Evolutionary conservation across 1,140 invertebrate species (phyloP).

Genomic region (Chrysopa pallens): DNA sequence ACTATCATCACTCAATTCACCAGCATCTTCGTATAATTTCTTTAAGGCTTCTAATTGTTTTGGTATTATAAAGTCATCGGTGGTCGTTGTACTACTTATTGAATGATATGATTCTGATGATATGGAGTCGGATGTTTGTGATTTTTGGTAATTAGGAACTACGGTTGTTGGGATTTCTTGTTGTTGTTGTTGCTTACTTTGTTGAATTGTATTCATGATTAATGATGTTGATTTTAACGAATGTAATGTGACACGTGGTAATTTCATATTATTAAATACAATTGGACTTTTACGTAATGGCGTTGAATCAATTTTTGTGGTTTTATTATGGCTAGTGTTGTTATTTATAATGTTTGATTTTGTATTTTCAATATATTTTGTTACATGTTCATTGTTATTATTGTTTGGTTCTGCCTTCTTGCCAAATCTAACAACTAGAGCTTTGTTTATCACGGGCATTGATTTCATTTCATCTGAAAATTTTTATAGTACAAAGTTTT

Average conservation of each 20-base stretch:
- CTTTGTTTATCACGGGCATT: constrained; percentile 17
- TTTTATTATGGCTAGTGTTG: constrained; percentile 19
- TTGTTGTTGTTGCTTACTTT: constrained; percentile 3
- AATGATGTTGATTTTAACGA: constrained; percentile 23
- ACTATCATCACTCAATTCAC: constrained; percentile 16
- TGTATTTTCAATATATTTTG: not conserved
- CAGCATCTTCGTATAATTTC: constrained; percentile 20
- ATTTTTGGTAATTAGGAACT: constrained; percentile 1
- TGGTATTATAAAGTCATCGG: constrained; percentile 8
- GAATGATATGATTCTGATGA: constrained; percentile 1
- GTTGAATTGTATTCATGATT: constrained; percentile 18
- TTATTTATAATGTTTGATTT: constrained; percentile 14
- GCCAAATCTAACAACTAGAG: constrained; percentile 20
- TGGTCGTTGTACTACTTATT: constrained; percentile 1
- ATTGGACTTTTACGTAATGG: constrained; percentile 11
- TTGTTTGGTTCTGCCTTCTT: not conserved
- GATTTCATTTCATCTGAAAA: constrained; percentile 12
- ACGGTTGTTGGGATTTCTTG: constrained; percentile 4
- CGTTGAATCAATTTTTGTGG: constrained; percentile 25
- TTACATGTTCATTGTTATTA: not conserved
- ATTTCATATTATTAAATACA: constrained; percentile 4
- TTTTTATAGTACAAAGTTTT: no score
- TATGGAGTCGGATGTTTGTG: constrained; percentile 1
- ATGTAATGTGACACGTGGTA: constrained; percentile 8
- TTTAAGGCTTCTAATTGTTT: constrained; percentile 19